Evolutionary conservation across 2,888 invertebrate species (phyloP), one percentile per base, ranked within the genome.

Genomic region (Orthonevra nobilis): DNA sequence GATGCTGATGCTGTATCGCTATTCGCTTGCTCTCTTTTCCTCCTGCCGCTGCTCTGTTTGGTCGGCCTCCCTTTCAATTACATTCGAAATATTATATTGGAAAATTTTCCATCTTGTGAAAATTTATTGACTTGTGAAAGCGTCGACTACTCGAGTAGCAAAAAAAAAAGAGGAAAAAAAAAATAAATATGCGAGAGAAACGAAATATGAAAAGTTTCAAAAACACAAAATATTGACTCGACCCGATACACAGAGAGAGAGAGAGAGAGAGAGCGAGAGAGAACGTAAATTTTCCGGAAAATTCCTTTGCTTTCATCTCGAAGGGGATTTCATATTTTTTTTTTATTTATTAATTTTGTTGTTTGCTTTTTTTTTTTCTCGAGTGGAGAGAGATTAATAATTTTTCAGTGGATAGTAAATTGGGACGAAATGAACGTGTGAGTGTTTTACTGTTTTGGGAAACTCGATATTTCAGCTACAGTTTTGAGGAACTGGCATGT

Each of bases 91-190:
- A 60, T 4, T 4, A 69, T 70, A 70, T 52, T 50, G 52, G 54
- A 54, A 34, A 38, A 48, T 52, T 44, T 38, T 42, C 15, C 52
- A 73, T 52, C 42, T 60, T 60, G 42, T 34, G 50, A 14, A 73
- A 58, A 73, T 60, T 66, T 73, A 66, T 66, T 66, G 66, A 52
- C 66, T 73, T 60, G 42, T 54, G 58, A 64, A 64, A 73, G 50
- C 28, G 26, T 26, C 46, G 46, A 26, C 17, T 40, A 32, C 3
- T 23, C 23, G 32, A 56, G 72, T 28, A 38, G 32, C 46, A 32
- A 34, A 36, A 23, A 46, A 23, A 9, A 6, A 10, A 12, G 15
- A 28, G 38, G 12, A 54, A 32, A 40, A 48, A 26, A 3, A 15
- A 15, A 17, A 17, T 28, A 3, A n/a, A 42, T n/a, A n/a, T n/a